Evolutionary conservation across 1,140 invertebrate genomes (phyloP).

Genomic region (Rhagoletis zephyria): DNA sequence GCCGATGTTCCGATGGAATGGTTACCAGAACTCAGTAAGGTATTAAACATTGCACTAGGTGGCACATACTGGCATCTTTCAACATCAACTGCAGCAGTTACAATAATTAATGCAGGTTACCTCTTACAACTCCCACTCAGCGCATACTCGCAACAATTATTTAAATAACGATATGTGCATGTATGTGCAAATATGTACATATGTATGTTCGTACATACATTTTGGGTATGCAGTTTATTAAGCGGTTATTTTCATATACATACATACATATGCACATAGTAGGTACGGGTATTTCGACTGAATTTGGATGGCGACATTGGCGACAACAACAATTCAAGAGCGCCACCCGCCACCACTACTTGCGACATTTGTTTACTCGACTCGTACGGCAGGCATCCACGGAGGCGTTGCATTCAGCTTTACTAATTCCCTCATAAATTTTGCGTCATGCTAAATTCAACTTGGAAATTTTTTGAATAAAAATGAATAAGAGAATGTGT

Average conservation of each 20-base stretch:
- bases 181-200: background rate
- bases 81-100: conserved; percentile 4
- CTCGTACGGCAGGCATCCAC: background rate
- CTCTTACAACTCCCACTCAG: background rate
- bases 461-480: background rate
- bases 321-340: background rate
- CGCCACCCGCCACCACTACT: background rate
- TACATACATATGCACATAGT: background rate
- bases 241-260: background rate
- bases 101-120: conserved; percentile 31
- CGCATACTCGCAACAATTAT: background rate
- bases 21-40: background rate
- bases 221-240: background rate
- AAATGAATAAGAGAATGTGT: conserved; percentile 16
- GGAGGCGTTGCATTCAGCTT: background rate
- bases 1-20: background rate
- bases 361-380: background rate
- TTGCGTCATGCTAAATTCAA: conserved; percentile 13
- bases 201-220: background rate
- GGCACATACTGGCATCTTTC: conserved; percentile 4
- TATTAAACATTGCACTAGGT: background rate
- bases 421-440: background rate
- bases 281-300: background rate
- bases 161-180: background rate
- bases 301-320: background rate